These are phyloP conservation scores for Aethina tumida DNA, from an alignment of 1,140 invertebrate genomes.

Conservation along the genomic window DNA sequence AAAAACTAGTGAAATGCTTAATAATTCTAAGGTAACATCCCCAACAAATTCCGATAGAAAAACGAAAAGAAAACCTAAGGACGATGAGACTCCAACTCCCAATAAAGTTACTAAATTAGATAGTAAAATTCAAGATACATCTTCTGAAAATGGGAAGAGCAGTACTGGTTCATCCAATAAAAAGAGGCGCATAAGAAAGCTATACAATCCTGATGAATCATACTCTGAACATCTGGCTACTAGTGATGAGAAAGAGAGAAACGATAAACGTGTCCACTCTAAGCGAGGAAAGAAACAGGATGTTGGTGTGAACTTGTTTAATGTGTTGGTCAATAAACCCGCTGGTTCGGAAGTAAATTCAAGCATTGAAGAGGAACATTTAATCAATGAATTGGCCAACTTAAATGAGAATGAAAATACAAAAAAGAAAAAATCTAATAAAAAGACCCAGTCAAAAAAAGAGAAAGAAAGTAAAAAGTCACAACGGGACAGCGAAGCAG, in stretches of 20 bases:
- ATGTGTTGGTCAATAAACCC: constrained; percentile 3
- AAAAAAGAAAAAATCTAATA: not conserved
- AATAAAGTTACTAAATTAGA: constrained; percentile 1
- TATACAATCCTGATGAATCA: constrained; percentile 15
- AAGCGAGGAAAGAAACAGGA: constrained; percentile 8
- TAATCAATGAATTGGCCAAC: constrained; percentile 5
- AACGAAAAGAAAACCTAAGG: too few species aligned
- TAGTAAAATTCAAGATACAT: not conserved
- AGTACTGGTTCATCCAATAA: too few species aligned
- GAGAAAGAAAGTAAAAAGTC: constrained; percentile 3
- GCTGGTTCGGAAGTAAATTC: constrained; percentile 9
- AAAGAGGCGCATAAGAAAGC: constrained; percentile 11
- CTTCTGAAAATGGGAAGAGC: too few species aligned
- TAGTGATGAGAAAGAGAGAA: constrained; percentile 15
- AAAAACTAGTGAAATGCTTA: too few species aligned
- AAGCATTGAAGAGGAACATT: constrained; percentile 11
- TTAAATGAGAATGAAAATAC: not conserved
- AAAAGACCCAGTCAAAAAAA: not conserved
- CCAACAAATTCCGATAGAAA: too few species aligned
- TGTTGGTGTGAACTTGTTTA: constrained; percentile 8
- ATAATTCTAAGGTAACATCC: too few species aligned
- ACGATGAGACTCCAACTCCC: too few species aligned
- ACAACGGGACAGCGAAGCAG: constrained; percentile 1
- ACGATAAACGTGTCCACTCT: constrained; percentile 6
- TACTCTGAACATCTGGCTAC: not conserved